Evolutionary conservation across 2,113 vertebrate genomes (phyloP), one percentile per base, ranked within the genome.

Genomic region (Ranitomeya variabilis): DNA sequence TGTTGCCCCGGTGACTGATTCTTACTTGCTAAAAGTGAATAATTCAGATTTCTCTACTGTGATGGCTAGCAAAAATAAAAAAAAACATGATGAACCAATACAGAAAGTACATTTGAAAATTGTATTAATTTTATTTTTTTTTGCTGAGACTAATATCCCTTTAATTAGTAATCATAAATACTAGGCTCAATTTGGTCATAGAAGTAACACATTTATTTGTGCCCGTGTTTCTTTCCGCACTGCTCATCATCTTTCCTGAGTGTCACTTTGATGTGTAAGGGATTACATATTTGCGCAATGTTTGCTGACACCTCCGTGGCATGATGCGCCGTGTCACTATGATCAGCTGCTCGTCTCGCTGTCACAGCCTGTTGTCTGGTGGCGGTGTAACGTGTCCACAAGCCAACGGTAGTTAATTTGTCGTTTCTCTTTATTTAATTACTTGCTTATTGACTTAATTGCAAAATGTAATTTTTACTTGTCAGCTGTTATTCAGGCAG

Each of bases 301-400:
- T 67, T 73, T 59, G 15, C 54, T 74, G 83, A 85, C 83, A 85
- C 52, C 67, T 57, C 21, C 23, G 10, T 57, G 12, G n/a, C 55
- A 12, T 73, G 83, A 31, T 52, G 19, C 4, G 13, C 67, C 21
- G 18, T 69, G 83, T 64, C 73, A 73, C 83, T 71, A 59, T 26
- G 66, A 55, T 73, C 45, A 13, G 83, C 83, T 6, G 12, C 16
- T 73, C 19, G 67, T 85, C 67, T 31, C 67, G 14, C 15, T 85
- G 83, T 85, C 67, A 85, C 14, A 73, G 67, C 83, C 19, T 26
- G 15, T 73, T 73, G 54, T 45, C 31, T 23, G 18, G 23, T 59
- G 54, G 16, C 23, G 5, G 21, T 19, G 81, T 23, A 23, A 52
- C 81, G 14, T 52, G 21, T 52, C 52, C 19, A 21, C 57, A n/a